phyloP scores from a whole-genome alignment of 2,888 invertebrate genomes.

The Macaria liturata region DNA sequence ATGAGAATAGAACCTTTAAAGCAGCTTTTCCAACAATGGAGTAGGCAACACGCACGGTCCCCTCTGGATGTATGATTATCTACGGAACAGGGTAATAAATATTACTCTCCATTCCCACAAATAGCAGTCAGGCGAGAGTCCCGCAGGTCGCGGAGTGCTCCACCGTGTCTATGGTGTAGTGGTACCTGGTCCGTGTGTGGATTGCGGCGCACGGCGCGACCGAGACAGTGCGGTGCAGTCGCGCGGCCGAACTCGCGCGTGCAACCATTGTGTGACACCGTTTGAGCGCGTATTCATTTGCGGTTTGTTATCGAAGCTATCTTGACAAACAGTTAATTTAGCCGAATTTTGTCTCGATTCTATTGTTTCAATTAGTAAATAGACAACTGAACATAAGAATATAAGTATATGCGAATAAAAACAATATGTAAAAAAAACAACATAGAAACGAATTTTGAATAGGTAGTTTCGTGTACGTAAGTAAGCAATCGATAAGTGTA shows the following conservation, averaged over 20 bases:
- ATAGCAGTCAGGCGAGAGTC: slow-evolving; percentile 36
- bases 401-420: slow-evolving; percentile 4
- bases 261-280: slow-evolving; percentile 8
- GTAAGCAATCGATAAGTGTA: slow-evolving; percentile 21
- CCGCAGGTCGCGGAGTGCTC: slow-evolving; percentile 20
- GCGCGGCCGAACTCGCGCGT: too few relatives aligned
- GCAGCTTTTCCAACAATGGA: slow-evolving; percentile 83
- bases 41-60: slow-evolving; percentile 81
- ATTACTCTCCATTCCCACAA: slow-evolving; percentile 68
- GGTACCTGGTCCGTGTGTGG: background rate
- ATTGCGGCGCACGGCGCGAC: too few relatives aligned
- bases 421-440: background rate
- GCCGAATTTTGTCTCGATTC: too few relatives aligned
- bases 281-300: slow-evolving; percentile 3
- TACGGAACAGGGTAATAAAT: slow-evolving; percentile 81
- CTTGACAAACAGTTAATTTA: too few relatives aligned
- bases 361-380: too few relatives aligned
- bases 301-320: background rate
- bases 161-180: slow-evolving; percentile 28
- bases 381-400: too few relatives aligned
- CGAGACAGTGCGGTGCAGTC: too few relatives aligned
- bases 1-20: slow-evolving; percentile 81
- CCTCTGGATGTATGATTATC: slow-evolving; percentile 78
- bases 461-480: slow-evolving; percentile 9
- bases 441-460: slow-evolving; percentile 5